phyloP scores from a whole-genome alignment of 1,140 invertebrate genomes.

The Orchestia grillus region DNA sequence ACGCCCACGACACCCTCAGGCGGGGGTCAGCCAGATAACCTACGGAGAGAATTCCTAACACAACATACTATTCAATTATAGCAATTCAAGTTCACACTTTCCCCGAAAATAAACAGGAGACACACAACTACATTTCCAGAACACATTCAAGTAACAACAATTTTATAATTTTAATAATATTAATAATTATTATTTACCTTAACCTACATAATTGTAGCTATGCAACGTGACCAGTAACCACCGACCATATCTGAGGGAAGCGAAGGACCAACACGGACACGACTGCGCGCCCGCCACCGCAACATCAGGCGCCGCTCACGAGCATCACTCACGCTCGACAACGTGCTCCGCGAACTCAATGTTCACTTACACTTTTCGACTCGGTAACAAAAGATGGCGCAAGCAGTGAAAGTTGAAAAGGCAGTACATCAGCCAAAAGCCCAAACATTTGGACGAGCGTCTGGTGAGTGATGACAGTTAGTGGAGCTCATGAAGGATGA shows the following conservation, averaged over 20 bases:
- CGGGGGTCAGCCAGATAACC: neutral
- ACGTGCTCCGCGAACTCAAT: neutral
- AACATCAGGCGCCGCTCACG: neutral
- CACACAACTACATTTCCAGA: constrained; percentile 1
- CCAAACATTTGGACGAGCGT: neutral
- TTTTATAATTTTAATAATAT: neutral
- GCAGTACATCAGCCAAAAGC: neutral
- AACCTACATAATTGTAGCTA: neutral
- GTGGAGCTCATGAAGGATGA: neutral
- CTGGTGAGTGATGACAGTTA: neutral
- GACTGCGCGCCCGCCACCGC: neutral
- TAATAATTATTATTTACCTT: constrained; percentile 9
- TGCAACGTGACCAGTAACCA: constrained; percentile 34
- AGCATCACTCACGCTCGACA: neutral
- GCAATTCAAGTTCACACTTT: neutral
- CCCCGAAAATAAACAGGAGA: neutral
- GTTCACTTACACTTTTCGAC: neutral
- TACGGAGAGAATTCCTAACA: neutral
- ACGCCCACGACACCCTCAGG: neutral
- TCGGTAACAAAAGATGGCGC: neutral
- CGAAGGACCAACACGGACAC: neutral
- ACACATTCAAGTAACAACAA: constrained; percentile 36
- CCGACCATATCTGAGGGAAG: constrained; percentile 37
- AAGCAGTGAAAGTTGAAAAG: neutral
- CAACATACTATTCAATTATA: neutral